These are phyloP conservation scores for Diachrysia chrysitis DNA, from an alignment of 2,888 invertebrate species.

Conservation along the genomic window DNA sequence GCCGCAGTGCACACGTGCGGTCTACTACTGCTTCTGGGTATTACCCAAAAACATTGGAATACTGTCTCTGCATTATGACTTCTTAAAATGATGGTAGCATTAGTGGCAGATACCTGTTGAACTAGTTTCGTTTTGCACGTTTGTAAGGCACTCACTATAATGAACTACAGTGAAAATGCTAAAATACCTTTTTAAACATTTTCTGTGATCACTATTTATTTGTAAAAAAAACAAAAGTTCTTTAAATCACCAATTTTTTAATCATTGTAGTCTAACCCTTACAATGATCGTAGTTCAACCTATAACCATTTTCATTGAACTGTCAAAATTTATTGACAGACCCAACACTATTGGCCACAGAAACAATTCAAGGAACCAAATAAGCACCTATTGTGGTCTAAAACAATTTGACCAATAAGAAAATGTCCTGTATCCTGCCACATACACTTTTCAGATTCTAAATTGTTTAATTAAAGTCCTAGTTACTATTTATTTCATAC, in stretches of 20 bases:
- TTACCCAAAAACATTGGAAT: slow-evolving; percentile 12
- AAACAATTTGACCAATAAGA: slow-evolving; percentile 63
- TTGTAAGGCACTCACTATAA: no score
- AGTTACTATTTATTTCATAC: slow-evolving; percentile 31
- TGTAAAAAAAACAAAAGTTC: no score
- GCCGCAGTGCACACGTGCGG: slow-evolving; percentile 53
- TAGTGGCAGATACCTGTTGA: no score
- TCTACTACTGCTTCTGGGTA: slow-evolving; percentile 44
- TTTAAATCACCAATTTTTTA: no score
- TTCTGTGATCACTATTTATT: no score
- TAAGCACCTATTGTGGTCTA: slow-evolving; percentile 60
- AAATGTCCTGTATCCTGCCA: slow-evolving; percentile 64
- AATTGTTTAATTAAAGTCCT: slow-evolving; percentile 72
- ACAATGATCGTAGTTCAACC: slow-evolving; percentile 49
- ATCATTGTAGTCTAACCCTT: slow-evolving; percentile 47
- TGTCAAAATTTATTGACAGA: slow-evolving; percentile 68
- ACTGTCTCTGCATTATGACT: neutral
- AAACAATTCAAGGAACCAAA: slow-evolving; percentile 52
- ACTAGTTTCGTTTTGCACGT: no score
- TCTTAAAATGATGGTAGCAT: no score
- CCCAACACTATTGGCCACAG: slow-evolving; percentile 55
- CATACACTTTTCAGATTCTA: slow-evolving; percentile 65
- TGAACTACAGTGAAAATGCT: no score
- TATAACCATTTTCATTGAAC: slow-evolving; percentile 60
- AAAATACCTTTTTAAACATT: no score